Percentiles rank a stretch among this genome's conserved stretches.
These are phyloP conservation scores for Acanthopagrus latus DNA, from an alignment of 2,797 vertebrate genomes.

Conservation along the genomic window DNA sequence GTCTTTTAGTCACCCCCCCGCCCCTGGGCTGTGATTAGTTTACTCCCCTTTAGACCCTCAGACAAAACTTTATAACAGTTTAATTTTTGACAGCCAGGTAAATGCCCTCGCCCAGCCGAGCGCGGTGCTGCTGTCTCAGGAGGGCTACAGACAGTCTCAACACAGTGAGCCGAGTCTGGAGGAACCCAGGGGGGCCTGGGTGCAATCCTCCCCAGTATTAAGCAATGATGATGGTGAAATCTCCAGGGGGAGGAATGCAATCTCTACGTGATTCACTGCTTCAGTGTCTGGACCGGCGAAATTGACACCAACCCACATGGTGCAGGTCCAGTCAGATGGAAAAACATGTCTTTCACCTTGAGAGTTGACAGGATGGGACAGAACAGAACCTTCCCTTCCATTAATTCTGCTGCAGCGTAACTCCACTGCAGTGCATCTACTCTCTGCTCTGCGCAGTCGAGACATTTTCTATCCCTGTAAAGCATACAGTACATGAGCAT, in stretches of 20 bases:
- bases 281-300: conserved; percentile 44
- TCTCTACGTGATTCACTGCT: conserved; percentile 51
- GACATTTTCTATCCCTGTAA: conserved; percentile 26
- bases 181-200: conserved; percentile 30
- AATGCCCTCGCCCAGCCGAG: conserved; percentile 10
- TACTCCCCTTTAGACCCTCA: conserved; percentile 45
- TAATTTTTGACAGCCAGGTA: conserved; percentile 39
- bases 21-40: conserved; percentile 38
- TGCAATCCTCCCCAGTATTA: conserved; percentile 30
- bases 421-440: conserved; percentile 32
- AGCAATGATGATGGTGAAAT: conserved; percentile 39
- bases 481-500: conserved; percentile 17
- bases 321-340: conserved; percentile 44
- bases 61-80: conserved; percentile 55
- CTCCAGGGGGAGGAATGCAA: conserved; percentile 59
- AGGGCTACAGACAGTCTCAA: conserved; percentile 29
- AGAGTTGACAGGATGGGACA: conserved; percentile 46
- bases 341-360: conserved; percentile 61
- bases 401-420: conserved; percentile 31
- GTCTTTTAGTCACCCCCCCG: conserved; percentile 16
- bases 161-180: conserved; percentile 29
- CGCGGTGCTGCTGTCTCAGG: conserved; percentile 32
- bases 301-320: conserved; percentile 49
- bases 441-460: conserved; percentile 32
- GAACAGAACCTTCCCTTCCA: conserved; percentile 39